Evolutionary conservation across 2,113 vertebrate species (phyloP).

Genomic region (Microcebus ravelobensis): DNA sequence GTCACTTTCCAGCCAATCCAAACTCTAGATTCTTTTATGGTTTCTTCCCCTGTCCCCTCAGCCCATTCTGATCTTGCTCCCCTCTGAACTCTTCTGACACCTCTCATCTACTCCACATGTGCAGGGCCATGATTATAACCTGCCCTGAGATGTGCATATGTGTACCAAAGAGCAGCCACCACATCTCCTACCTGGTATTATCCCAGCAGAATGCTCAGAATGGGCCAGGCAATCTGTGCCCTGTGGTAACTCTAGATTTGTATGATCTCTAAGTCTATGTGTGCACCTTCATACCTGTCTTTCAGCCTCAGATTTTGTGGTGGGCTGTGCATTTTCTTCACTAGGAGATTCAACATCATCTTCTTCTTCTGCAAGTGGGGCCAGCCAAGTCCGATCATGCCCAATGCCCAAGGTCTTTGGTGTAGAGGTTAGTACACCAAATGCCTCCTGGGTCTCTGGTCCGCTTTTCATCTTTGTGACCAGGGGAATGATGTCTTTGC

Average conservation of each 20-base stretch:
- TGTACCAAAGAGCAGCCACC: neutral
- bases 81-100: neutral
- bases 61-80: neutral
- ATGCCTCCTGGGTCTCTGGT: constrained; percentile 67
- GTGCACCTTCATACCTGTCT: constrained; percentile 75
- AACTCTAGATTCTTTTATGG: neutral
- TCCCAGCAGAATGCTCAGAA: neutral
- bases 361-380: constrained; percentile 89
- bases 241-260: neutral
- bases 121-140: neutral
- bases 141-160: neutral
- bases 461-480: neutral
- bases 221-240: neutral
- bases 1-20: neutral
- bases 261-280: fast-evolving
- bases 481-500: neutral
- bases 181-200: neutral
- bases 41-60: no score
- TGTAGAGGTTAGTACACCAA: neutral
- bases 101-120: neutral
- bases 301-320: constrained; percentile 12
- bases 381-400: constrained; percentile 59
- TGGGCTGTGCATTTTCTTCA: neutral
- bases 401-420: neutral
- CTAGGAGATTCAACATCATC: constrained; percentile 65